Evolutionary conservation across 1,140 invertebrate species (phyloP).

Genomic region (Drosophila suzukii): DNA sequence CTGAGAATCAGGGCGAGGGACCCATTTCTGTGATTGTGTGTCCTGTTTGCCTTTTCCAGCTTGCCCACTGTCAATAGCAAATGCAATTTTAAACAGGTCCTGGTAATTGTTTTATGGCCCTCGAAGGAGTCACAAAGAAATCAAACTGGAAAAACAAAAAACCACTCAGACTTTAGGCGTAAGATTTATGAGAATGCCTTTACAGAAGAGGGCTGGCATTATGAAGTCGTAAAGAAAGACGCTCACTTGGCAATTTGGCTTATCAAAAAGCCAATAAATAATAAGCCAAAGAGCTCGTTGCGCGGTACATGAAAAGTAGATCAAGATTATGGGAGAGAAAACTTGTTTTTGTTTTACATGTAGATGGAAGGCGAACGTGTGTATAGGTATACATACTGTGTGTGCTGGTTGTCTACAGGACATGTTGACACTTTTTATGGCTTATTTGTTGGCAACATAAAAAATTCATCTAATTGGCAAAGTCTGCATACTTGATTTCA

Average conservation of each 20-base stretch:
- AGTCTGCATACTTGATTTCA: conserved; percentile 55
- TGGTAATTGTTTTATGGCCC: conserved; percentile 76
- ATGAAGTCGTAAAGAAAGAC: conserved; percentile 24
- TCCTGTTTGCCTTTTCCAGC: conserved; percentile 34
- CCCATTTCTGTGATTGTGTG: conserved; percentile 31
- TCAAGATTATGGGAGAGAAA: conserved; percentile 45
- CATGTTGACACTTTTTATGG: conserved; percentile 60
- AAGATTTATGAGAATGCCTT: conserved; percentile 42
- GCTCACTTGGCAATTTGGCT: conserved; percentile 51
- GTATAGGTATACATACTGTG: conserved; percentile 1
- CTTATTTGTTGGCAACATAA: conserved; percentile 26
- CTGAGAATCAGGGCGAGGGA: conserved; percentile 42
- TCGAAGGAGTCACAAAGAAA: conserved; percentile 70
- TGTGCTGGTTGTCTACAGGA: conserved; percentile 8
- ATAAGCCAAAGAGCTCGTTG: conserved; percentile 50
- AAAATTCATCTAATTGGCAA: conserved; percentile 64
- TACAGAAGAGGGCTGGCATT: conserved; percentile 13
- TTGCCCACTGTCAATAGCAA: conserved; percentile 49
- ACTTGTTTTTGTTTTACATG: conserved; percentile 39
- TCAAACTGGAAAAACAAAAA: conserved; percentile 26
- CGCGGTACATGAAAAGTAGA: conserved; percentile 58
- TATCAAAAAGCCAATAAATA: conserved; percentile 62
- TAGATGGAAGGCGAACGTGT: background rate
- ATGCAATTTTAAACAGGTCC: conserved; percentile 57
- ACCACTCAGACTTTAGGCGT: conserved; percentile 34